phyloP scores from a whole-genome alignment of 2,797 vertebrate genomes.

The Rhynchonycteris naso region DNA sequence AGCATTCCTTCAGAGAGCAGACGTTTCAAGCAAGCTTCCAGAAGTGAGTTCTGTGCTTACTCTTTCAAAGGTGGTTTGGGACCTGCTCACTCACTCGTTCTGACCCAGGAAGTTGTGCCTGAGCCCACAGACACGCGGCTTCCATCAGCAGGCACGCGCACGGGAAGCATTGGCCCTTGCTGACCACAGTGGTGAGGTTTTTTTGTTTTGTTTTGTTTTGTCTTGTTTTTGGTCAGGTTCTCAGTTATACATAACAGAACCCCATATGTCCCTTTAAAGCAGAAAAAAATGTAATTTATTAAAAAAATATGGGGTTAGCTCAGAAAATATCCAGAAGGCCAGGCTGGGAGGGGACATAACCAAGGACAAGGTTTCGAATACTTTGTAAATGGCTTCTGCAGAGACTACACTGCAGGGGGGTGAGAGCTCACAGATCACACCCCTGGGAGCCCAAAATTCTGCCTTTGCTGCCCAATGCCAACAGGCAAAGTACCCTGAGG shows the following conservation, averaged over 20 bases:
- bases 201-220: too few relatives aligned
- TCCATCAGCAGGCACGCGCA: neutral
- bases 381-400: neutral
- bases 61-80: neutral
- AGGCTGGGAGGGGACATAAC: neutral
- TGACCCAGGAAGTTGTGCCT: neutral
- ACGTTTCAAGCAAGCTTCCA: neutral
- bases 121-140: neutral
- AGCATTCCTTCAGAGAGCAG: neutral
- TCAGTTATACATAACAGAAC: neutral
- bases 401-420: accelerated
- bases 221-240: neutral
- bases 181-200: neutral
- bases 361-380: neutral
- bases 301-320: neutral
- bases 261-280: neutral
- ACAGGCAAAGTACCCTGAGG: neutral
- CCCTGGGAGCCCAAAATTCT: neutral
- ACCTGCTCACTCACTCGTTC: neutral
- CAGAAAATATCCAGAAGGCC: neutral
- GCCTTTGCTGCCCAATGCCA: neutral
- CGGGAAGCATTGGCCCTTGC: neutral
- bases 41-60: neutral
- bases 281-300: neutral
- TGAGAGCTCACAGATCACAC: neutral